Percentiles rank a stretch among this genome's conserved stretches.
phyloP scores from a whole-genome alignment of 2,888 invertebrate species.

The Lasioglossum zephyrum region DNA sequence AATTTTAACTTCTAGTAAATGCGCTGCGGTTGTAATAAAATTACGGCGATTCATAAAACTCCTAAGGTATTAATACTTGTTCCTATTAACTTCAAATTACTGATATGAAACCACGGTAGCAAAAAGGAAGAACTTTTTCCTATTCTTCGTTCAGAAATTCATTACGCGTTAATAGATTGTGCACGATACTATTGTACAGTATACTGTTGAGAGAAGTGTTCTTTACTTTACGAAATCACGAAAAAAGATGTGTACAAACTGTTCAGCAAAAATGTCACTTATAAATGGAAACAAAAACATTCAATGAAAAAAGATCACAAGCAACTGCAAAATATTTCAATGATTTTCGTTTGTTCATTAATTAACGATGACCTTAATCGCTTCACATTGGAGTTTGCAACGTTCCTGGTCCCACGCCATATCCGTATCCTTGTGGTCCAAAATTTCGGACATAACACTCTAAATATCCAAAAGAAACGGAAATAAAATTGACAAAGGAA shows the following conservation, averaged over 20 bases:
- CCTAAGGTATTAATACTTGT: not conserved
- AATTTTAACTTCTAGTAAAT: not conserved
- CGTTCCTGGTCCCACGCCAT: conserved; percentile 80
- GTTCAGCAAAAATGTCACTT: not conserved
- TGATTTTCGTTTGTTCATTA: conserved; percentile 9
- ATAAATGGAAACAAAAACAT: not conserved
- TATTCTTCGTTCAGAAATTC: not conserved
- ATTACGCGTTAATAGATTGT: not conserved
- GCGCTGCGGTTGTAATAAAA: not conserved
- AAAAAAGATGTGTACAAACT: conserved; percentile 21
- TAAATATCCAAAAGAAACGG: conserved; percentile 67
- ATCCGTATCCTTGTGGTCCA: conserved; percentile 85
- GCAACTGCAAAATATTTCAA: conserved; percentile 23
- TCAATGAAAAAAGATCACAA: not conserved
- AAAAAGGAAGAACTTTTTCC: not conserved
- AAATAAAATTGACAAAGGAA: not conserved
- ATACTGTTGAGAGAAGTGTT: conserved; percentile 4
- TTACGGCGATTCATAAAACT: not conserved
- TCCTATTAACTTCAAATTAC: not conserved
- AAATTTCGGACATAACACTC: conserved; percentile 85
- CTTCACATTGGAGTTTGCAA: conserved; percentile 79
- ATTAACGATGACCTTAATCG: not conserved
- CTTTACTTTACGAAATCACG: conserved; percentile 26
- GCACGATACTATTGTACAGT: not conserved
- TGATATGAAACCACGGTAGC: not conserved